These are phyloP conservation scores for Lapara coniferarum DNA, from an alignment of 2,888 invertebrate species.

Conservation along the genomic window DNA sequence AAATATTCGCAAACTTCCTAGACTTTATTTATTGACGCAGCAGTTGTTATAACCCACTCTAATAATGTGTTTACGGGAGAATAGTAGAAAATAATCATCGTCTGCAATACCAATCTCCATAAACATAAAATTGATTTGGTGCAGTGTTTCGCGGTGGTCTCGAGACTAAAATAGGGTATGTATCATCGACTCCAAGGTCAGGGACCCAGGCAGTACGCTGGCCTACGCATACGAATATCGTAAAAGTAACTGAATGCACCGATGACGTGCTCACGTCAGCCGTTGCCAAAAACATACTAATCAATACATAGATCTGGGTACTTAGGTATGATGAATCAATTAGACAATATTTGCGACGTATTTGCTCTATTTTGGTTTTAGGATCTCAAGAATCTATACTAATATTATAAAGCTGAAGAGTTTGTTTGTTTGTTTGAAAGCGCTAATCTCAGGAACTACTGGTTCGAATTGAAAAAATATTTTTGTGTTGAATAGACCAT, in stretches of 20 bases:
- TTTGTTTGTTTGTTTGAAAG: too few relatives aligned
- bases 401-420: too few relatives aligned
- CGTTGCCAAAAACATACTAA: slow-evolving; percentile 8
- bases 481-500: too few relatives aligned
- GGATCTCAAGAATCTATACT: too few relatives aligned
- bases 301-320: background rate
- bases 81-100: background rate
- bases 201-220: slow-evolving; percentile 24
- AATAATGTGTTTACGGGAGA: slow-evolving; percentile 5
- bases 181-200: slow-evolving; percentile 19
- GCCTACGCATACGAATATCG: slow-evolving; percentile 20
- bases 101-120: background rate
- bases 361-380: too few relatives aligned
- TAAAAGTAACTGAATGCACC: slow-evolving; percentile 14
- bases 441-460: too few relatives aligned
- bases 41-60: background rate
- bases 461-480: too few relatives aligned
- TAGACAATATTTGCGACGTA: background rate
- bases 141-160: background rate
- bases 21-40: slow-evolving; percentile 4
- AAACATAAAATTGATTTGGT: background rate
- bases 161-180: slow-evolving; percentile 19
- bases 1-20: slow-evolving; percentile 1
- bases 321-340: background rate
- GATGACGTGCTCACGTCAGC: slow-evolving; percentile 12